Percentiles rank a stretch among this genome's conserved stretches.
phyloP scores from a whole-genome alignment of 2,888 invertebrate genomes.

The Luffia ferchaultella region DNA sequence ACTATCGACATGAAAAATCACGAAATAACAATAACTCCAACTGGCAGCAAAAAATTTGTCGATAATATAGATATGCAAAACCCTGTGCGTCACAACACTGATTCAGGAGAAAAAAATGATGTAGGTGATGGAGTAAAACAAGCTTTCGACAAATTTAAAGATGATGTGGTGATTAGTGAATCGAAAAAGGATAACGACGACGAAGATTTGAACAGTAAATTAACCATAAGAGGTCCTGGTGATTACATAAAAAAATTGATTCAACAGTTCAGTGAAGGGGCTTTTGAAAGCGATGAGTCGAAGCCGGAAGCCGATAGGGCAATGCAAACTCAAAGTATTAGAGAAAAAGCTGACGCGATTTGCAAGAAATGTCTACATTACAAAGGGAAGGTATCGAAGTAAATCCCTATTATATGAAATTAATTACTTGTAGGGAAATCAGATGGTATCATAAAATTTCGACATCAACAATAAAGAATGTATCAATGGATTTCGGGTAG shows the following conservation, averaged over 20 bases:
- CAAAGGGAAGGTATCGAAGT: slow-evolving; percentile 48
- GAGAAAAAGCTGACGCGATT: slow-evolving; percentile 53
- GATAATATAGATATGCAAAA: slow-evolving; percentile 17
- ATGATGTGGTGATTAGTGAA: slow-evolving; percentile 35
- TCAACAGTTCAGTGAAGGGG: slow-evolving; percentile 56
- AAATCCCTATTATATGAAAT: slow-evolving; percentile 15
- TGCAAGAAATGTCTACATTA: slow-evolving; percentile 62
- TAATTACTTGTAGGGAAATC: no score
- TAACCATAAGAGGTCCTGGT: slow-evolving; percentile 52
- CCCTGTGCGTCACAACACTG: slow-evolving; percentile 9
- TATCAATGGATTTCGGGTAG: no score
- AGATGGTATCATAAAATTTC: no score
- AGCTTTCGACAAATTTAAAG: slow-evolving; percentile 46
- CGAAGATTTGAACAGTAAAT: slow-evolving; percentile 33
- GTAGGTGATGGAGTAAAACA: slow-evolving; percentile 43
- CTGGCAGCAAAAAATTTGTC: slow-evolving; percentile 31
- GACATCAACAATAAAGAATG: no score
- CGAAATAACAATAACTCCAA: slow-evolving; percentile 52
- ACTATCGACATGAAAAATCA: slow-evolving; percentile 48
- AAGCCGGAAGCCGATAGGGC: slow-evolving; percentile 46
- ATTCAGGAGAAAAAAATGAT: slow-evolving; percentile 39
- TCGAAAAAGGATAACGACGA: slow-evolving; percentile 27
- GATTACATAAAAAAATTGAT: slow-evolving; percentile 56
- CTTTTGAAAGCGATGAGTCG: slow-evolving; percentile 43
- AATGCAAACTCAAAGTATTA: slow-evolving; percentile 35